These are phyloP conservation scores for Thecophora atra DNA, from an alignment of 2,888 invertebrate genomes.

Conservation along the genomic window DNA sequence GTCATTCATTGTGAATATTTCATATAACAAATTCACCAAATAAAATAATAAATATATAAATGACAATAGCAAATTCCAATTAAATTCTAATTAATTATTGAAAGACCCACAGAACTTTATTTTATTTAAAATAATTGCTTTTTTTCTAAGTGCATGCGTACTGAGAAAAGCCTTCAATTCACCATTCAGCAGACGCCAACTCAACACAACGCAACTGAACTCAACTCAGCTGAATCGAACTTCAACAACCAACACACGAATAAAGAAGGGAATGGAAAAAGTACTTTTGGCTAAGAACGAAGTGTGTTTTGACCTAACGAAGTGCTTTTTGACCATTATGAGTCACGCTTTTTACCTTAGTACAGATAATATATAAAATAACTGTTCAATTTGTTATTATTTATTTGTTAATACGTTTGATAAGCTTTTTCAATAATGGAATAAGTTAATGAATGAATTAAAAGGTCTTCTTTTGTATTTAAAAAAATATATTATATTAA, in stretches of 20 bases:
- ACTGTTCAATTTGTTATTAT: not conserved
- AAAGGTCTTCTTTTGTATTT: too few relatives aligned
- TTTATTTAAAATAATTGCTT: not conserved
- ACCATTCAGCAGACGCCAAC: constrained; percentile 3
- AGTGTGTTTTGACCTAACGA: constrained; percentile 24
- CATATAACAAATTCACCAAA: too few relatives aligned
- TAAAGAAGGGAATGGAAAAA: constrained; percentile 12
- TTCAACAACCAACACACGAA: constrained; percentile 4
- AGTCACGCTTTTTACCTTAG: constrained; percentile 22
- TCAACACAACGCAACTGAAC: not conserved
- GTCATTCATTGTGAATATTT: too few relatives aligned
- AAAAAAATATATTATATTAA: too few relatives aligned
- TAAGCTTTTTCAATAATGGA: not conserved
- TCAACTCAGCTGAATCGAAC: not conserved
- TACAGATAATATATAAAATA: too few relatives aligned
- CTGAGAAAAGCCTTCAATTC: not conserved
- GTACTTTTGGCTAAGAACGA: constrained; percentile 8
- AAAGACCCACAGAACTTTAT: not conserved
- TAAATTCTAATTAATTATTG: not conserved
- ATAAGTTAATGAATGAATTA: too few relatives aligned
- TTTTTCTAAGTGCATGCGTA: constrained; percentile 24
- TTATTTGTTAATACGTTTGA: not conserved
- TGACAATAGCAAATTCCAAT: not conserved
- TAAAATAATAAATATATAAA: not conserved
- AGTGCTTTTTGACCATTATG: constrained; percentile 28